Evolutionary conservation across 2,113 vertebrate genomes (phyloP), one percentile per base, ranked within the genome.

Genomic region (Amphiprion percula): DNA sequence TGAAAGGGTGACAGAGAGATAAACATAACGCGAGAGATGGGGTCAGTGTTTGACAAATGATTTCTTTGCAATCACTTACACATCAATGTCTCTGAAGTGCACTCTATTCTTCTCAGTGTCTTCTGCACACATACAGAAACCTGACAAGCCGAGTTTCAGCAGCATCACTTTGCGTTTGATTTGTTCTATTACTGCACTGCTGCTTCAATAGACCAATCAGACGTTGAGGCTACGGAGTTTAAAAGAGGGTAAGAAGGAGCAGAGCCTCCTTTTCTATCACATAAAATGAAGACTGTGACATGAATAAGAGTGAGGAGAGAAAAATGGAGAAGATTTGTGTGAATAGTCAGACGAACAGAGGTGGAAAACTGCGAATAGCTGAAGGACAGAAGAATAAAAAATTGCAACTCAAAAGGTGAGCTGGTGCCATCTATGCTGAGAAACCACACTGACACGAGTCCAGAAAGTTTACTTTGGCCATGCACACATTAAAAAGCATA

Each of bases 161-260:
- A 16, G 4, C 15, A 69, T 60, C 6, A 12, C 65, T 81, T 56
- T 30, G 28, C 5, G 28, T 30, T 56, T 23, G 65, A 52, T 88
- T 78, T 30, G 37, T 58, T 68, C 50, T 19, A 5, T 68, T 54
- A 15, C 7, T 52, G 14, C 55, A 66, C 71, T 55, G 24, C 16
- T 9, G 30, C 69, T 49, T 71, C 68, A 69, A 68, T 75, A 69
- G 70, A 61, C 66, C 65, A 80, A 68, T 70, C 41, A 58, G 50
- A 67, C 7, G 6, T 46, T 23, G 55, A 28, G 49, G 50, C 50
- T 68, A 50, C n/a, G 23, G 53, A 44, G 14, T 12, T 44, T 44
- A 44, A 44, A 44, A 44, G 41, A 9, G 33, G 6, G 33, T 37
- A 37, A 10, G 7, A 37, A 37, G 33, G 33, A 37, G 33, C 33